Conservation (phyloP, 2,797 vertebrate genomes). For the Uromys caudimaculatus region DNA sequence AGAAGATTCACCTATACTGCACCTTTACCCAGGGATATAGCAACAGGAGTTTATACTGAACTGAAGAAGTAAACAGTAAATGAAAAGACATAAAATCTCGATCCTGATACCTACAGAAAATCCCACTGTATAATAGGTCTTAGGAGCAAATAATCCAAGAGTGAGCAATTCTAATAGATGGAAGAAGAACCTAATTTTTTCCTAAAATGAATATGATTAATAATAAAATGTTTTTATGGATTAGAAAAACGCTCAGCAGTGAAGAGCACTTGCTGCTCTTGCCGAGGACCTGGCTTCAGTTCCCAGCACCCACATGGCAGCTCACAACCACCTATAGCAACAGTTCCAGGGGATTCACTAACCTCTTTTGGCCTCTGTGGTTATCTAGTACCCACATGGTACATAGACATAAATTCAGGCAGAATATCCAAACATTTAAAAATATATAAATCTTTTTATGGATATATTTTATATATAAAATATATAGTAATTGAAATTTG, state of each 20-base stretch:
- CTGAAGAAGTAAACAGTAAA: background rate
- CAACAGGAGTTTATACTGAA: background rate
- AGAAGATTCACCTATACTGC: background rate
- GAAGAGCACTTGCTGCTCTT: background rate
- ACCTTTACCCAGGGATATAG: background rate
- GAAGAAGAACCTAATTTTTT: background rate
- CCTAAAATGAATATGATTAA: background rate
- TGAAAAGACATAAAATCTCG: background rate
- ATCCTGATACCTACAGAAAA: constrained; percentile 11
- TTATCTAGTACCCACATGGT: background rate
- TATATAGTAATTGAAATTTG: background rate
- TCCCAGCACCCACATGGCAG: background rate
- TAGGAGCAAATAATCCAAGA: background rate
- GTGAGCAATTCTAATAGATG: background rate
- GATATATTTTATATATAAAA: constrained; percentile 1
- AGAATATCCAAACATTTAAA: background rate
- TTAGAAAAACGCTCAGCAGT: background rate
- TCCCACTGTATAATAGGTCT: background rate
- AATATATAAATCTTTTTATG: background rate
- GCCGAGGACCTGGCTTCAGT: background rate
- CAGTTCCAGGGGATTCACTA: background rate
- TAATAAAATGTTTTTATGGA: background rate
- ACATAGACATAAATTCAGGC: background rate
- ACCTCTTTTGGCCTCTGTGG: background rate
- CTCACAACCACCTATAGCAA: background rate